A percentile compares a stretch with the other conserved stretches of the same genome.
phyloP scores from a whole-genome alignment of 2,797 vertebrate species.

The Podarcis siculus region DNA sequence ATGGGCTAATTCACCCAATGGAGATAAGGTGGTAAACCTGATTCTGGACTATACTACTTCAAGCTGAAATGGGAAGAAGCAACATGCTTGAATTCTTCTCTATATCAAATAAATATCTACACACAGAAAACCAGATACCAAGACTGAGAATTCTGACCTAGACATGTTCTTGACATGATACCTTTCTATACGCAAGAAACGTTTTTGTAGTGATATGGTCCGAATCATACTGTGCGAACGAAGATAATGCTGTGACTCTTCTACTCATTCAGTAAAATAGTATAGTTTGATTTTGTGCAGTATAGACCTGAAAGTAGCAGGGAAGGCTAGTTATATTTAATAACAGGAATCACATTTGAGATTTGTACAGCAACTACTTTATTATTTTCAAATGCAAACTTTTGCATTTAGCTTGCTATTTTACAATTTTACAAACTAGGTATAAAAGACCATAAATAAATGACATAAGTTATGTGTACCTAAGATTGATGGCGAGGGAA shows the following conservation, averaged over 20 bases:
- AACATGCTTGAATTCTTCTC: not conserved
- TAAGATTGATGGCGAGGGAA: constrained; percentile 87
- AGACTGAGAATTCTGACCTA: not conserved
- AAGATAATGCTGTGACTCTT: not conserved
- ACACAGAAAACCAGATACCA: not conserved
- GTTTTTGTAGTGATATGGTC: not conserved
- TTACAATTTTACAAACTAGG: constrained; percentile 99
- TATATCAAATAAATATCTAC: not conserved
- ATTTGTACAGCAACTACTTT: constrained; percentile 93
- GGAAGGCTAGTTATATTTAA: not conserved
- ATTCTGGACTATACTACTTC: not conserved
- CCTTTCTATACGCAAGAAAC: not conserved
- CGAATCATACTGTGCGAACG: not conserved
- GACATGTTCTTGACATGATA: not conserved
- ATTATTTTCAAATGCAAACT: constrained; percentile 94
- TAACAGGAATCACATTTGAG: constrained; percentile 43
- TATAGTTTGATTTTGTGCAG: not conserved
- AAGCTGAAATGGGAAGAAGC: not conserved
- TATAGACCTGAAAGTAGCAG: not conserved
- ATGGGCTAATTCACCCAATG: not conserved
- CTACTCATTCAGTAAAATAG: not conserved
- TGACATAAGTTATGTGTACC: constrained; percentile 99
- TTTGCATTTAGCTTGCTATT: constrained; percentile 92
- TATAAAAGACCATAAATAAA: constrained; percentile 99
- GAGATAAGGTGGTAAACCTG: not conserved